These are phyloP conservation scores for Cotesia chilonis DNA, from an alignment of 1,140 invertebrate species.

Conservation along the genomic window DNA sequence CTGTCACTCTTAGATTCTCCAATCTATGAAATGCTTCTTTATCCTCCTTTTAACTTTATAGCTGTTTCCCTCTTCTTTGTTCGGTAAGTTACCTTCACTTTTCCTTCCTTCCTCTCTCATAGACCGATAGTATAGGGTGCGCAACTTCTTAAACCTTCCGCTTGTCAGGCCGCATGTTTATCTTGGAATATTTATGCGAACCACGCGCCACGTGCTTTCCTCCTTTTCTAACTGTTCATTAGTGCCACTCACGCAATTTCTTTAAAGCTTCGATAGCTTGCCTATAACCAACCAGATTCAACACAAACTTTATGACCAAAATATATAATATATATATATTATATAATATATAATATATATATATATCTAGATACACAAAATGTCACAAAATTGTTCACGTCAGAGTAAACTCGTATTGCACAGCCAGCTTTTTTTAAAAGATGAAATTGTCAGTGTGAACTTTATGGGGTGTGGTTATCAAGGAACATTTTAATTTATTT, in stretches of 20 bases:
- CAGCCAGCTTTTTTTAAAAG: too few species aligned
- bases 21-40: constrained; percentile 6
- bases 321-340: too few species aligned
- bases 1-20: constrained; percentile 33
- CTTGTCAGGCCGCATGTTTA: constrained; percentile 45
- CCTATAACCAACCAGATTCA: neutral
- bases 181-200: constrained; percentile 52
- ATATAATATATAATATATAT: too few species aligned
- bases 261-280: constrained; percentile 33
- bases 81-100: constrained; percentile 16
- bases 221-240: constrained; percentile 41
- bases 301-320: neutral
- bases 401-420: neutral
- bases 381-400: too few species aligned
- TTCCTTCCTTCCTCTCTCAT: constrained; percentile 23
- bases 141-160: constrained; percentile 41
- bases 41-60: constrained; percentile 23
- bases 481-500: constrained; percentile 21
- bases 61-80: constrained; percentile 6
- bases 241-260: constrained; percentile 44
- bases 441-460: neutral
- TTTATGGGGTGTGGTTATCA: constrained; percentile 27
- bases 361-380: too few species aligned
- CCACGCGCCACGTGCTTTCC: constrained; percentile 30
- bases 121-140: constrained; percentile 8